These are phyloP conservation scores for Odontamblyopus lacepedii DNA, from an alignment of 2,797 vertebrate species.

Conservation along the genomic window DNA sequence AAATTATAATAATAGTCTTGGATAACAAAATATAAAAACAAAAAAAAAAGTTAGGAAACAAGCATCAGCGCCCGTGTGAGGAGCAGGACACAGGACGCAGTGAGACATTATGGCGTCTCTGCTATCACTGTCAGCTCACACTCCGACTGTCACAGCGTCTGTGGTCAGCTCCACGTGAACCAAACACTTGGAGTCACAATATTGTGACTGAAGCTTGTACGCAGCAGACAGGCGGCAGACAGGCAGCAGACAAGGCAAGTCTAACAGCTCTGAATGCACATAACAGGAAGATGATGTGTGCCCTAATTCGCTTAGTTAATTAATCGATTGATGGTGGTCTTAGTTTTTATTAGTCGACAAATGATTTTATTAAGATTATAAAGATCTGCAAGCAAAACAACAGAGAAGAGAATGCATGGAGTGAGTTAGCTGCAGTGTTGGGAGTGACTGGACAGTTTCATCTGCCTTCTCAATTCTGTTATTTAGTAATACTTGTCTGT, in stretches of 20 bases:
- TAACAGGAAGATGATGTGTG: not conserved
- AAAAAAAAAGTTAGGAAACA: constrained; percentile 15
- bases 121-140: constrained; percentile 13
- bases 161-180: constrained; percentile 42
- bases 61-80: constrained; percentile 1
- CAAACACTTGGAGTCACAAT: constrained; percentile 56
- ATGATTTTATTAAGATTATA: too few relatives aligned
- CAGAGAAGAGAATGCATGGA: too few relatives aligned
- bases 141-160: constrained; percentile 24
- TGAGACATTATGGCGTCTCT: constrained; percentile 19
- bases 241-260: constrained; percentile 7
- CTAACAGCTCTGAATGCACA: not conserved
- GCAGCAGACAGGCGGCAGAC: constrained; percentile 19
- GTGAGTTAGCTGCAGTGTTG: too few relatives aligned
- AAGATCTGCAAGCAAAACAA: too few relatives aligned
- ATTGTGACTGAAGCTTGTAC: constrained; percentile 44
- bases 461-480: too few relatives aligned
- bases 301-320: too few relatives aligned
- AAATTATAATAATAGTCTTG: too few relatives aligned
- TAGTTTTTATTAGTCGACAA: too few relatives aligned
- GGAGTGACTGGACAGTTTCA: too few relatives aligned
- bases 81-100: constrained; percentile 21
- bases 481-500: too few relatives aligned
- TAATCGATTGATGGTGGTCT: too few relatives aligned
- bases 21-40: too few relatives aligned